Conservation (phyloP, 2,888 invertebrate genomes). For the Hirtodrosophila duncani region DNA sequence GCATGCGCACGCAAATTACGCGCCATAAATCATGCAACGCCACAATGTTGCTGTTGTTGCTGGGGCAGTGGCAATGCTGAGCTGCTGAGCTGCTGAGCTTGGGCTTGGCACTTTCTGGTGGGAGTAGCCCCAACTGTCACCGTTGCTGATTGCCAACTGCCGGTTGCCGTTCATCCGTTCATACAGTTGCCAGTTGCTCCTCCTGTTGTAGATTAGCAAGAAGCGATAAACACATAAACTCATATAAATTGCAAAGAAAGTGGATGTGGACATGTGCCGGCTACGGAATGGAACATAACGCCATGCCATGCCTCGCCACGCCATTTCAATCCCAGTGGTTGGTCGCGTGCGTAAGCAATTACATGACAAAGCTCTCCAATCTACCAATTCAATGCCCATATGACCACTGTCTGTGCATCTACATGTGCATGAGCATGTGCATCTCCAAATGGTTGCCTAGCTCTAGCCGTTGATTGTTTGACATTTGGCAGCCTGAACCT, state of each 20-base stretch:
- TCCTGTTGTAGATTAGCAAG: conserved; percentile 48
- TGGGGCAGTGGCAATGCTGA: no score
- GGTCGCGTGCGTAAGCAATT: conserved; percentile 66
- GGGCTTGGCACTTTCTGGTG: conserved; percentile 29
- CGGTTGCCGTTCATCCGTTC: conserved; percentile 40
- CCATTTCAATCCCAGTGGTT: conserved; percentile 5
- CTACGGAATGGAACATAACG: background rate
- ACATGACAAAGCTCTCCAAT: no score
- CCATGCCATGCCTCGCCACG: background rate
- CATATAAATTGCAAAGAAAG: conserved; percentile 68
- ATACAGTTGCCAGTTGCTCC: conserved; percentile 23
- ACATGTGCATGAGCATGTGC: conserved; percentile 46
- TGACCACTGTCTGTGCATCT: no score
- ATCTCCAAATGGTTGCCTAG: conserved; percentile 19
- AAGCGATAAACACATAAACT: conserved; percentile 62
- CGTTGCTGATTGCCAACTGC: conserved; percentile 44
- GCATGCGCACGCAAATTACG: conserved; percentile 72
- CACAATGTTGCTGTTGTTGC: conserved; percentile 15
- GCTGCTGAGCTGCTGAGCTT: no score
- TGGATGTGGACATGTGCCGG: conserved; percentile 40
- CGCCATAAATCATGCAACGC: conserved; percentile 60
- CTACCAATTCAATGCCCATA: no score
- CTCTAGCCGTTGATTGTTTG: conserved; percentile 25
- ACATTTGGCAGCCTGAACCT: conserved; percentile 69
- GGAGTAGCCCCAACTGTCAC: conserved; percentile 67